Percentiles rank a stretch among this genome's conserved stretches.
Evolutionary conservation across 2,113 vertebrate genomes (phyloP).

Genomic region (Oxyruncus cristatus): DNA sequence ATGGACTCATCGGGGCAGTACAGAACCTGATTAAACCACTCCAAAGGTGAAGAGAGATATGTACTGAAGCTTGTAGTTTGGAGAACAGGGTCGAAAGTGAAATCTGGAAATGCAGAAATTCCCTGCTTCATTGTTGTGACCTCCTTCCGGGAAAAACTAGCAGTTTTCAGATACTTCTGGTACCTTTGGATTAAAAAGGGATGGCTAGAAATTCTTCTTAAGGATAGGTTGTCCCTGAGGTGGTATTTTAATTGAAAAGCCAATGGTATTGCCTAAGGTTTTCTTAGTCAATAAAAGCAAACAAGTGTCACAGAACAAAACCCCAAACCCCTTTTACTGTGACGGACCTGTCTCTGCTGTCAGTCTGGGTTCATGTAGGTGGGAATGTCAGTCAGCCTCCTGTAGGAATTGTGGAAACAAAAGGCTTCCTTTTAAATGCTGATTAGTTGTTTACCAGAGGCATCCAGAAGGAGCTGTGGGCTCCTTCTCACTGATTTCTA

Average conservation of each 20-base stretch:
- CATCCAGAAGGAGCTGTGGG: slow-evolving; percentile 3
- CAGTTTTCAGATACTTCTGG: background rate
- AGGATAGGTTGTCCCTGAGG: background rate
- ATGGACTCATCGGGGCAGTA: fast-evolving
- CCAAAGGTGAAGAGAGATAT: background rate
- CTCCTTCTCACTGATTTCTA: background rate
- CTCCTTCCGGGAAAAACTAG: background rate
- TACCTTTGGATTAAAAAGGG: background rate
- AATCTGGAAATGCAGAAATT: background rate
- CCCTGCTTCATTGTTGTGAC: background rate
- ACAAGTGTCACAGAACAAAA: background rate
- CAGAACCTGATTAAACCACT: background rate
- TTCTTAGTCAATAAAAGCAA: background rate
- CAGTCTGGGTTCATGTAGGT: background rate
- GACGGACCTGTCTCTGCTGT: background rate
- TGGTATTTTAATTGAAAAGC: background rate
- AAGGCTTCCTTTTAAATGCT: slow-evolving; percentile 42
- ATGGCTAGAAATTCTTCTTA: background rate
- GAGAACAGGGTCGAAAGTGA: background rate
- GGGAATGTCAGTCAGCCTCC: background rate
- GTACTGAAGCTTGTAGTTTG: background rate
- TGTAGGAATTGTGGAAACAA: slow-evolving; percentile 36
- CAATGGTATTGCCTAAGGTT: background rate
- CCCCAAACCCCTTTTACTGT: background rate
- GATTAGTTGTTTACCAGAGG: slow-evolving; percentile 21